phyloP scores from a whole-genome alignment of 1,140 invertebrate species.

The Ooceraea biroi region DNA sequence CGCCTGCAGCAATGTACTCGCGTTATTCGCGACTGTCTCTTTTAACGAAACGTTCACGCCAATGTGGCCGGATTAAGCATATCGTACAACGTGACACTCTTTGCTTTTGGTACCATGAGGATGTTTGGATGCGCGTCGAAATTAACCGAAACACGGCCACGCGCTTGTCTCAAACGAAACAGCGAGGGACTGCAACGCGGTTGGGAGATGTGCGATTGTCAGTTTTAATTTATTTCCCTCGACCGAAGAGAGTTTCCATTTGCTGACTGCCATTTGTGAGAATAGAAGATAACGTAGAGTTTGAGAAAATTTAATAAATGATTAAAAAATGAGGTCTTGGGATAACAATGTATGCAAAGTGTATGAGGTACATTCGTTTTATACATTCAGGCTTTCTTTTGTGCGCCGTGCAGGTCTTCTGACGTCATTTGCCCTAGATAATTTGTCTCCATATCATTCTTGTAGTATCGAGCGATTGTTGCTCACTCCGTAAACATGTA shows the following conservation, averaged over 20 bases:
- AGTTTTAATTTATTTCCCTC: too few species aligned
- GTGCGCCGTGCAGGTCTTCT: not conserved
- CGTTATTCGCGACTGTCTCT: slow-evolving; percentile 37
- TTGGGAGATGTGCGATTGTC: too few species aligned
- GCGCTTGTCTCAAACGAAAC: too few species aligned
- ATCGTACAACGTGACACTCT: not conserved
- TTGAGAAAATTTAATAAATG: not conserved
- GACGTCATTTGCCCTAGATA: not conserved
- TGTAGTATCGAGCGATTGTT: slow-evolving; percentile 8
- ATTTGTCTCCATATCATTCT: slow-evolving; percentile 33
- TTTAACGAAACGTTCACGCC: slow-evolving; percentile 44
- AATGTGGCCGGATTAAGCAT: slow-evolving; percentile 42
- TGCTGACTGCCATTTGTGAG: too few species aligned
- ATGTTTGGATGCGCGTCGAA: too few species aligned
- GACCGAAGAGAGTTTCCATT: too few species aligned
- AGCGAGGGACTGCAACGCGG: too few species aligned
- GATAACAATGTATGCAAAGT: slow-evolving; percentile 2
- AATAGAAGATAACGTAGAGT: not conserved
- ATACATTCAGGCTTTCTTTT: not conserved
- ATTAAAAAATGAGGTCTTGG: not conserved
- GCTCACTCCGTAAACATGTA: slow-evolving; percentile 37
- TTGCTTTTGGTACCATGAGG: not conserved
- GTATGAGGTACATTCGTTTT: not conserved
- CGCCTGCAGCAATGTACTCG: not conserved
- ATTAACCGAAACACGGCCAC: too few species aligned